Evolutionary conservation across 1,140 invertebrate genomes (phyloP).

Genomic region (Drosophila baimaii): DNA sequence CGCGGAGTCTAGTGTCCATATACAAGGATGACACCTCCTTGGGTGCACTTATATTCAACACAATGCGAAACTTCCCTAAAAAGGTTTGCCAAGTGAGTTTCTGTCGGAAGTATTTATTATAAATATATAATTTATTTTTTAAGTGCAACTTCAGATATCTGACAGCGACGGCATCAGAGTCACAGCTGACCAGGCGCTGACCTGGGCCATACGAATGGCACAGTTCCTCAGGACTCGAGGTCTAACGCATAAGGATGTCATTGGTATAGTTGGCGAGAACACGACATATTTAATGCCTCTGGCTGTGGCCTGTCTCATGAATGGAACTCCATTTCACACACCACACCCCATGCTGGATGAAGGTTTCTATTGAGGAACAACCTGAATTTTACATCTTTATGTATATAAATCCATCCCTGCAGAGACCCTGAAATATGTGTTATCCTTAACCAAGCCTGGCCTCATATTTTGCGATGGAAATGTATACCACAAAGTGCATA

Average conservation of each 20-base stretch:
- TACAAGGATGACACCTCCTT: conserved; percentile 5
- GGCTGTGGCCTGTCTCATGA: conserved; percentile 9
- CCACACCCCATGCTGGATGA: conserved; percentile 9
- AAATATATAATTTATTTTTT: no score
- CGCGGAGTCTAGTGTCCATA: not conserved
- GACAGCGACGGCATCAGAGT: not conserved
- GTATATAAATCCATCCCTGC: no score
- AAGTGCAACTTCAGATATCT: not conserved
- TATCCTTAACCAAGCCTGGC: not conserved
- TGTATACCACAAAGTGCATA: not conserved
- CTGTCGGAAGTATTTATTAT: no score
- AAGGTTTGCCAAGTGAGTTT: conserved; percentile 14
- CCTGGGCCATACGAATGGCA: not conserved
- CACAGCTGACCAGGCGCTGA: not conserved
- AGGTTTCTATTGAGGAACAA: not conserved
- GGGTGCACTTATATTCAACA: not conserved
- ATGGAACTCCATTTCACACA: not conserved
- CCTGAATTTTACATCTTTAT: not conserved
- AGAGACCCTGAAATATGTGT: conserved; percentile 1
- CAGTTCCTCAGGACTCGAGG: conserved; percentile 1
- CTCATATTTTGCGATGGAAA: conserved; percentile 5
- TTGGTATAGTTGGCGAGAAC: conserved; percentile 2
- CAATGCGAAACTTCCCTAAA: conserved; percentile 1
- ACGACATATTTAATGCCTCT: conserved; percentile 10
- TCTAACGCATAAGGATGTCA: conserved; percentile 1